Percentiles rank a stretch among this genome's conserved stretches.
These are phyloP conservation scores for Aphaenogaster rudis DNA, from an alignment of 1,140 invertebrate genomes.

Conservation along the genomic window DNA sequence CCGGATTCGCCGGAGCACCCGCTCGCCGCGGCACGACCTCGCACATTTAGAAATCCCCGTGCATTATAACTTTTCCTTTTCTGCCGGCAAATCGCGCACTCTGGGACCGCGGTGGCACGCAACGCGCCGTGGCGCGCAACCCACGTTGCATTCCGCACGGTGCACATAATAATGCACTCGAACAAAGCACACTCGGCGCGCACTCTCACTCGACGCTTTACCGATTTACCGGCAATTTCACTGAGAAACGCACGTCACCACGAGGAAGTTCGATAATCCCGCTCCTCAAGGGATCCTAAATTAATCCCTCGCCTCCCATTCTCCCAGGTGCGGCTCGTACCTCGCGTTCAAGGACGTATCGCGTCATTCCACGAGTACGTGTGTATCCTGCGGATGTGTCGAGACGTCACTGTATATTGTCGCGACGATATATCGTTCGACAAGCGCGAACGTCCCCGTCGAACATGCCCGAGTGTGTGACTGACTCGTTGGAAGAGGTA, in stretches of 20 bases:
- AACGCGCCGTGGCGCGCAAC: slow-evolving; percentile 40
- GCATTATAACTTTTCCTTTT: slow-evolving; percentile 45
- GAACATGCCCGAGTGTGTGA: slow-evolving; percentile 74
- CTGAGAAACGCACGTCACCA: neutral
- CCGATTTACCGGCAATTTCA: slow-evolving; percentile 12
- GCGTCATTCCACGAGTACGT: neutral
- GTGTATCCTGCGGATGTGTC: slow-evolving; percentile 1
- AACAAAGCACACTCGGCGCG: slow-evolving; percentile 40
- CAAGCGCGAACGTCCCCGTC: slow-evolving; percentile 58
- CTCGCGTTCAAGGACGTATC: slow-evolving; percentile 14
- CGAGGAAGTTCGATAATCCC: neutral
- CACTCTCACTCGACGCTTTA: slow-evolving; percentile 36
- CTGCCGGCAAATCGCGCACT: slow-evolving; percentile 56
- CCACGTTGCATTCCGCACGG: slow-evolving; percentile 18
- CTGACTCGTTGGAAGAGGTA: slow-evolving; percentile 72
- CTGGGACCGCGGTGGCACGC: slow-evolving; percentile 41
- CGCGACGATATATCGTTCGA: slow-evolving; percentile 32
- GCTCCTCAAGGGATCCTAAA: neutral
- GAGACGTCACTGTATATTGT: neutral
- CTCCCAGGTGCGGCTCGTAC: neutral
- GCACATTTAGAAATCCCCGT: slow-evolving; percentile 61
- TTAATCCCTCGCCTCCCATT: neutral
- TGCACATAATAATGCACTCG: slow-evolving; percentile 27
- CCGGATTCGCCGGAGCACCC: slow-evolving; percentile 8
- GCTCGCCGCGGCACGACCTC: slow-evolving; percentile 55